These are phyloP conservation scores for Physella acuta DNA, from an alignment of 1,140 invertebrate species.

Conservation along the genomic window DNA sequence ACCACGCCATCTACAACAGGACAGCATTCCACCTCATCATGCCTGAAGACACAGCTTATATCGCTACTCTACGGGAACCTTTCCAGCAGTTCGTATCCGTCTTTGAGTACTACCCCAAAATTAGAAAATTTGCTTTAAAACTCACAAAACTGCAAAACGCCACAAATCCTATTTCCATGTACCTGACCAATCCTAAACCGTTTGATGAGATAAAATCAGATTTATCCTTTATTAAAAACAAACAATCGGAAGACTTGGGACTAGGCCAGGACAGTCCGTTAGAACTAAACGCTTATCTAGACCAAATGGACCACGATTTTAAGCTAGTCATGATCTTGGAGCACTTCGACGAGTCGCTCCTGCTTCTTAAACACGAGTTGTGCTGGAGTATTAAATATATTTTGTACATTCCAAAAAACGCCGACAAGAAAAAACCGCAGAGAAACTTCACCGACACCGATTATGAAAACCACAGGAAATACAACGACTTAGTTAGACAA, in stretches of 20 bases:
- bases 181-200: not conserved
- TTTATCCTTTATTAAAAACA: slow-evolving; percentile 37
- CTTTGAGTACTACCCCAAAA: slow-evolving; percentile 36
- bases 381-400: slow-evolving; percentile 52
- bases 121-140: slow-evolving; percentile 3
- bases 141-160: not conserved
- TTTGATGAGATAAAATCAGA: not conserved
- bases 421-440: slow-evolving; percentile 27
- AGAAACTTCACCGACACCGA: slow-evolving; percentile 30
- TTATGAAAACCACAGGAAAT: slow-evolving; percentile 27
- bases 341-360: slow-evolving; percentile 48
- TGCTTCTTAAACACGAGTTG: slow-evolving; percentile 41
- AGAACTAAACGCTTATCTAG: slow-evolving; percentile 32
- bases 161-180: slow-evolving; percentile 17
- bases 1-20: slow-evolving; percentile 39
- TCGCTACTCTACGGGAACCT: slow-evolving; percentile 44
- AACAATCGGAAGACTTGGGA: slow-evolving; percentile 48
- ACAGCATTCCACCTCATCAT: slow-evolving; percentile 32
- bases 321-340: slow-evolving; percentile 47
- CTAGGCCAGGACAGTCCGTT: slow-evolving; percentile 23
- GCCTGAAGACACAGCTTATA: slow-evolving; percentile 38
- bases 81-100: slow-evolving; percentile 43
- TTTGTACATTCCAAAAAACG: slow-evolving; percentile 46
- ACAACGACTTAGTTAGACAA: slow-evolving; percentile 41
- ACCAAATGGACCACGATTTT: slow-evolving; percentile 42